These are phyloP conservation scores for Theristicus caerulescens DNA, from an alignment of 2,113 vertebrate species.

Conservation along the genomic window DNA sequence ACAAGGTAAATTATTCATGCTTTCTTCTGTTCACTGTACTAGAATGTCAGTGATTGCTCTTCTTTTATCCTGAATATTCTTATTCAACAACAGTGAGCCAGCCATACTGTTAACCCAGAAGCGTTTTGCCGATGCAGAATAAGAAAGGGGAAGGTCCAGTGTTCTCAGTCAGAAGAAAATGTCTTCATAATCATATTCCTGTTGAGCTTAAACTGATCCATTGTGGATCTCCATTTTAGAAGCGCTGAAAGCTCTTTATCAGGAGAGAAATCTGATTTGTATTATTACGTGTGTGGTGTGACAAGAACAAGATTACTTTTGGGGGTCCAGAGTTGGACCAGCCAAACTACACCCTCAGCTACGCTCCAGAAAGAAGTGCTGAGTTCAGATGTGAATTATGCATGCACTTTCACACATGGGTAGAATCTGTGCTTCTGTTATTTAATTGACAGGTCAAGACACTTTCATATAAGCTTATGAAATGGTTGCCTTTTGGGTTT, in stretches of 20 bases:
- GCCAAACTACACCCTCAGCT: neutral
- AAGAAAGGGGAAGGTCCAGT: neutral
- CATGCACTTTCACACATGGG: neutral
- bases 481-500: neutral
- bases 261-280: neutral
- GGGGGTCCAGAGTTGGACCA: neutral
- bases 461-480: neutral
- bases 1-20: neutral
- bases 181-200: neutral
- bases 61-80: neutral
- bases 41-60: neutral
- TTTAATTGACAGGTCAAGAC: neutral
- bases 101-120: neutral
- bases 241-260: neutral
- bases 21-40: neutral
- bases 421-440: neutral
- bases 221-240: neutral
- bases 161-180: neutral
- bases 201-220: neutral
- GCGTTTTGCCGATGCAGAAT: neutral
- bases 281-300: neutral
- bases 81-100: neutral
- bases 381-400: neutral
- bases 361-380: neutral
- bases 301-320: neutral